Conservation (phyloP, 2,888 invertebrate species). For the Nemapogon koenigi region DNA sequence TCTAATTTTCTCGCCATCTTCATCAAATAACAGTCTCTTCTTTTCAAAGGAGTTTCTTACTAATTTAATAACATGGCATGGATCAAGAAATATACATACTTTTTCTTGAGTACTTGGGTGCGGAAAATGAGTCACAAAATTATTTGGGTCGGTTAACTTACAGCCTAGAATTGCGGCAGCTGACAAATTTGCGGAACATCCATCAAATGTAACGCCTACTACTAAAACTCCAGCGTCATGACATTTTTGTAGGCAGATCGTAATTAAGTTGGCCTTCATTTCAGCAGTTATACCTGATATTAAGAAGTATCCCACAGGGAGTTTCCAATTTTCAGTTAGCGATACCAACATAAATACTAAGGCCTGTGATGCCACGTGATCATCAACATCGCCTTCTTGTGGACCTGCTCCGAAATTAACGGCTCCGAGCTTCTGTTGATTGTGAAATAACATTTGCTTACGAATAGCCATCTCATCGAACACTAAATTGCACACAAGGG, state of each 20-base stretch:
- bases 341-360: conserved; percentile 5
- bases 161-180: conserved; percentile 17
- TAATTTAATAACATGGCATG: conserved; percentile 13
- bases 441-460: conserved; percentile 15
- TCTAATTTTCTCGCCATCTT: conserved; percentile 6
- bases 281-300: conserved; percentile 8
- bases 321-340: conserved; percentile 14
- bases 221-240: conserved; percentile 10
- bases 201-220: conserved; percentile 11
- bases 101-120: conserved; percentile 14
- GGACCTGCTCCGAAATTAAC: conserved; percentile 21
- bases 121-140: conserved; percentile 17
- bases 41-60: conserved; percentile 12
- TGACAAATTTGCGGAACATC: conserved; percentile 11
- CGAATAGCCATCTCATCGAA: conserved; percentile 12
- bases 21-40: conserved; percentile 10
- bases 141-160: conserved; percentile 12
- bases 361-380: conserved; percentile 17
- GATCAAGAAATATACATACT: conserved; percentile 11
- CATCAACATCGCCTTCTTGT: conserved; percentile 8
- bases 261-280: conserved; percentile 10
- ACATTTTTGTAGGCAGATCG: conserved; percentile 10
- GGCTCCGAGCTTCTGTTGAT: conserved; percentile 24
- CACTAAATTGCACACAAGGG: conserved; percentile 1
- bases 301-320: conserved; percentile 15